Conservation (phyloP, 1,140 invertebrate species). For the Ooceraea biroi region DNA sequence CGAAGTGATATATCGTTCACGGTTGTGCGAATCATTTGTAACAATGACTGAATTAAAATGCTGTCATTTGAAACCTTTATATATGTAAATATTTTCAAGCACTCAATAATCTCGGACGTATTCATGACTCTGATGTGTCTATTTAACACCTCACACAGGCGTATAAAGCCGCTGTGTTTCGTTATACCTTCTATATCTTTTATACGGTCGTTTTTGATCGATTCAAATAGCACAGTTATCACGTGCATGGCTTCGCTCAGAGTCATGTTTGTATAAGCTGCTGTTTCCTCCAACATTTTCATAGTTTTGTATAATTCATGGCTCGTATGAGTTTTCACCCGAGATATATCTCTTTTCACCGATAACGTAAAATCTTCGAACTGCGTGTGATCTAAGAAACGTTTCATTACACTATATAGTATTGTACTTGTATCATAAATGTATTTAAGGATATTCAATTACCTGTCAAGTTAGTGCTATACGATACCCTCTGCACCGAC, state of each 20-base stretch:
- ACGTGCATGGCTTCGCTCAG: not conserved
- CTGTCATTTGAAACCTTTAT: slow-evolving; percentile 87
- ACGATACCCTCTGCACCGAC: not conserved
- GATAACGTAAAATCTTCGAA: not conserved
- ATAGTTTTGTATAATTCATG: not conserved
- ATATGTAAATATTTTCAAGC: slow-evolving; percentile 87
- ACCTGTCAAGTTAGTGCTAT: slow-evolving; percentile 15
- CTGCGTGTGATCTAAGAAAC: slow-evolving; percentile 36
- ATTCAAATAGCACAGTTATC: slow-evolving; percentile 16
- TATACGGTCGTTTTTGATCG: not conserved
- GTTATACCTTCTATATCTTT: not conserved
- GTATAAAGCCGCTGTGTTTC: slow-evolving; percentile 79
- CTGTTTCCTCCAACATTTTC: slow-evolving; percentile 2
- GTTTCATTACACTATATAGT: not conserved
- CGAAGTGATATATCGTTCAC: slow-evolving; percentile 29
- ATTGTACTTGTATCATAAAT: not conserved
- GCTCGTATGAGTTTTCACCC: too few species aligned
- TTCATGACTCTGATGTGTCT: slow-evolving; percentile 86
- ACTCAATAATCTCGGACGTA: slow-evolving; percentile 86
- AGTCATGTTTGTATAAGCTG: slow-evolving; percentile 30
- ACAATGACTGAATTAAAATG: slow-evolving; percentile 87
- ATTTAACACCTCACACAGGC: slow-evolving; percentile 86
- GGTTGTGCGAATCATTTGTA: slow-evolving; percentile 87
- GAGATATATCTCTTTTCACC: not conserved
- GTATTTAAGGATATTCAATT: not conserved